Conservation (phyloP, 1,140 invertebrate species). For the Drosophila teissieri region DNA sequence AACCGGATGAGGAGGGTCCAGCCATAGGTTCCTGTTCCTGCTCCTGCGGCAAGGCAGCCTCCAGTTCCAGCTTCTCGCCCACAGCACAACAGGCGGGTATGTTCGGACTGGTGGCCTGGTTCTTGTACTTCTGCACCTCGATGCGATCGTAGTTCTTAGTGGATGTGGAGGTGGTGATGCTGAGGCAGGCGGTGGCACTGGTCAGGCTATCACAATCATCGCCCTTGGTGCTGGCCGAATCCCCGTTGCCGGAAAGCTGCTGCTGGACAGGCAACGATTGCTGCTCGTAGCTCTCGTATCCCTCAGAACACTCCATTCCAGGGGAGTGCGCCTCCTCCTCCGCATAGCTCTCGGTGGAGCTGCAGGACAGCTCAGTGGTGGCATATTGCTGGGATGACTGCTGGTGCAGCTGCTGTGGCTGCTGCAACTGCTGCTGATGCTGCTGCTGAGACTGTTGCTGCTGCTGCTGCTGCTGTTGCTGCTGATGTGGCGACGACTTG, state of each 20-base stretch:
- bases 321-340: slow-evolving; percentile 71
- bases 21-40: slow-evolving; percentile 28
- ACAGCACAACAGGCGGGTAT: slow-evolving; percentile 74
- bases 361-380: slow-evolving; percentile 63
- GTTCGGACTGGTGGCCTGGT: slow-evolving; percentile 84
- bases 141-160: slow-evolving; percentile 83
- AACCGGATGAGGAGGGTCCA: slow-evolving; percentile 19
- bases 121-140: slow-evolving; percentile 83
- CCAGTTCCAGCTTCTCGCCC: slow-evolving; percentile 55
- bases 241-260: slow-evolving; percentile 27
- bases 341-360: slow-evolving; percentile 71
- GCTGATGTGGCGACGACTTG: slow-evolving; percentile 65
- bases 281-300: slow-evolving; percentile 57
- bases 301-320: slow-evolving; percentile 64
- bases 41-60: slow-evolving; percentile 36
- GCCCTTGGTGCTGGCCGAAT: slow-evolving; percentile 32
- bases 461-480: slow-evolving; percentile 34
- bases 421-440: slow-evolving; percentile 23
- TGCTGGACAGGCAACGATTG: slow-evolving; percentile 33
- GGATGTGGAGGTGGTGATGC: slow-evolving; percentile 78
- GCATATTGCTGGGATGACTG: slow-evolving; percentile 54
- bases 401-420: slow-evolving; percentile 40
- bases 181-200: slow-evolving; percentile 73
- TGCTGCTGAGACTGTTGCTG: slow-evolving; percentile 40
- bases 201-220: slow-evolving; percentile 79